Percentiles rank a stretch among this genome's conserved stretches.
Conservation (phyloP, 1,140 invertebrate species). For the Subanguina moxae region DNA sequence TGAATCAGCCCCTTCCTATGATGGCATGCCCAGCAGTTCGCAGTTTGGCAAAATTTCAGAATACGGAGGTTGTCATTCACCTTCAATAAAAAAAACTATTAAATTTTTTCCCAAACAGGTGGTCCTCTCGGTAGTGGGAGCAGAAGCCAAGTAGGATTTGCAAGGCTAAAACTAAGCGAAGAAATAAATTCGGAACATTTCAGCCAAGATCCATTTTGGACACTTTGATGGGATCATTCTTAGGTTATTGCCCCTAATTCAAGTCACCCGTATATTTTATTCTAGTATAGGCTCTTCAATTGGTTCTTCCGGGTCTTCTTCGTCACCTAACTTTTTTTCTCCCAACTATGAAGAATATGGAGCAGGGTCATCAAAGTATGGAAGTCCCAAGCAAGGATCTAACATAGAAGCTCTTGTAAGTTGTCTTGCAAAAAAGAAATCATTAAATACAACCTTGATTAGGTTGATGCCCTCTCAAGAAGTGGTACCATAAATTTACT, state of each 20-base stretch:
- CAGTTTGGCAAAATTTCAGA: too few species aligned
- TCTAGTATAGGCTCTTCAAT: constrained; percentile 25
- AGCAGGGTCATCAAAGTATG: constrained; percentile 18
- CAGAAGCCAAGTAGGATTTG: constrained; percentile 8
- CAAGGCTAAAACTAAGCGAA: background rate
- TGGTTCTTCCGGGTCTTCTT: constrained; percentile 26
- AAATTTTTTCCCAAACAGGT: constrained; percentile 4
- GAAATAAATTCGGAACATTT: background rate
- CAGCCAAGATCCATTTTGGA: constrained; percentile 21
- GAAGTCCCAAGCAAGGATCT: constrained; percentile 30
- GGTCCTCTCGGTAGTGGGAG: constrained; percentile 25
- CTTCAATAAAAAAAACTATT: too few species aligned
- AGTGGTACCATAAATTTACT: too few species aligned
- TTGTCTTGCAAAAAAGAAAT: too few species aligned
- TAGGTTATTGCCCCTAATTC: too few species aligned
- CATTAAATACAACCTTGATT: too few species aligned
- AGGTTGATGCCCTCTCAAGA: too few species aligned
- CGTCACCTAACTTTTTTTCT: constrained; percentile 21
- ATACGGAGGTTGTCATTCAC: too few species aligned
- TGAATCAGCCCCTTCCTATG: constrained; percentile 2
- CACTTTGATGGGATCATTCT: constrained; percentile 20
- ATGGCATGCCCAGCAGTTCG: background rate
- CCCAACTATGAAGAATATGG: constrained; percentile 33
- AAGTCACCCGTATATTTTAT: too few species aligned
- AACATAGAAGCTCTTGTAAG: constrained; percentile 31